phyloP scores from a whole-genome alignment of 2,797 vertebrate species.

The Gastrophryne carolinensis region DNA sequence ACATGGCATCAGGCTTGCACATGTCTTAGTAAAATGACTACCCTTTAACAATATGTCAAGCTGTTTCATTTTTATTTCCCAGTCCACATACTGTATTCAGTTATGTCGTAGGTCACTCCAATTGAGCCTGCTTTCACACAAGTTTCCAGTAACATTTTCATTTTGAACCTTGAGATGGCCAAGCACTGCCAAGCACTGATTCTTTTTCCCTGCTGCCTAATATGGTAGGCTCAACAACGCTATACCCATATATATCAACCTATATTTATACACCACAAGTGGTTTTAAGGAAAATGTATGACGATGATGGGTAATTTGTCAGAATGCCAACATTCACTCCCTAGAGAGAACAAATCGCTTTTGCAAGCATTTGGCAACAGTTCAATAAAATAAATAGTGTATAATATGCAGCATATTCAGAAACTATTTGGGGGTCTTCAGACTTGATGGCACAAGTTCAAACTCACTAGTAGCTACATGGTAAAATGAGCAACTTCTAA shows the following conservation, averaged over 20 bases:
- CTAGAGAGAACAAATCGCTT: not conserved
- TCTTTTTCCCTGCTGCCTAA: constrained; percentile 6
- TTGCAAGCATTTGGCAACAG: constrained; percentile 5
- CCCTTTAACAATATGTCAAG: too few species aligned
- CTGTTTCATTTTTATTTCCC: too few species aligned
- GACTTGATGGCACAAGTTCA: not conserved
- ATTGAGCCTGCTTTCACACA: not conserved
- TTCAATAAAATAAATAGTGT: not conserved
- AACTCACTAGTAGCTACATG: not conserved
- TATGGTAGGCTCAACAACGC: not conserved
- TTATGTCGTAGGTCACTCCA: too few species aligned
- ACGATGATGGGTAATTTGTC: constrained; percentile 15
- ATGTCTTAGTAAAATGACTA: too few species aligned
- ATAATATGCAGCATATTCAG: not conserved
- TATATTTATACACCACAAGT: constrained; percentile 14
- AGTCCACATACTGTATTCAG: too few species aligned
- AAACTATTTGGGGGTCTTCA: not conserved
- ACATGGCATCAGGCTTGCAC: too few species aligned
- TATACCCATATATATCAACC: constrained; percentile 5
- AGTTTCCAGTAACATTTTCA: not conserved
- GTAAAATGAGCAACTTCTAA: too few species aligned
- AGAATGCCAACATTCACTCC: not conserved
- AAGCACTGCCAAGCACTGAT: not conserved
- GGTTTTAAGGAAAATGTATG: constrained; percentile 11
- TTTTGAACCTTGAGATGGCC: not conserved